phyloP scores from a whole-genome alignment of 37 sponge, comb jelly and placozoan genomes.

The Axinella damicornis region DNA sequence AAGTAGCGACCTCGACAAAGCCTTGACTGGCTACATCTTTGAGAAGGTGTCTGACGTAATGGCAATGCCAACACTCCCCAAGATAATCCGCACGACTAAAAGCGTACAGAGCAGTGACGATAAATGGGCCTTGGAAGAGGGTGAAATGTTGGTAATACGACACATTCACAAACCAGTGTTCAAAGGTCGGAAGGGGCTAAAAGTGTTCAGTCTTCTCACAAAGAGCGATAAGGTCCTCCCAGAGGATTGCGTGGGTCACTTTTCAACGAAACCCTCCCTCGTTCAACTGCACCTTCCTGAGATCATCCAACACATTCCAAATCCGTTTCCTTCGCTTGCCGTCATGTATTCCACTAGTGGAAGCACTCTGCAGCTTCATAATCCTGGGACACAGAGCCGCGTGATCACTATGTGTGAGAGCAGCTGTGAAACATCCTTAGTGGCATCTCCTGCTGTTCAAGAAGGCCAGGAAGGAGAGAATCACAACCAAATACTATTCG shows the following conservation, averaged over 20 bases:
- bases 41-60: slow-evolving; percentile 17
- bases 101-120: background rate
- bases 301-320: slow-evolving; percentile 9
- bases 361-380: background rate
- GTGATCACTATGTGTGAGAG: slow-evolving; percentile 20
- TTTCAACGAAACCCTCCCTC: slow-evolving; percentile 49
- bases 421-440: slow-evolving; percentile 13
- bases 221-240: slow-evolving; percentile 32
- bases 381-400: background rate
- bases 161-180: background rate
- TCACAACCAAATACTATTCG: background rate
- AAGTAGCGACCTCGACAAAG: slow-evolving; percentile 17
- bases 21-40: slow-evolving; percentile 38
- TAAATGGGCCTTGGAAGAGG: slow-evolving; percentile 1
- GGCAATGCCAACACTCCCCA: slow-evolving; percentile 17
- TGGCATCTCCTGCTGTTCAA: background rate
- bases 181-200: slow-evolving; percentile 22
- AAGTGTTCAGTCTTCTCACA: slow-evolving; percentile 38
- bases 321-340: slow-evolving; percentile 25
- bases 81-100: slow-evolving; percentile 35
- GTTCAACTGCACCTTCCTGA: slow-evolving; percentile 48
- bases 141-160: slow-evolving; percentile 23
- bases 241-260: slow-evolving; percentile 30
- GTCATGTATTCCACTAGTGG: slow-evolving; percentile 19
- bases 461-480: background rate